Conservation (phyloP, 1,140 invertebrate genomes). For the Campodea augens region DNA sequence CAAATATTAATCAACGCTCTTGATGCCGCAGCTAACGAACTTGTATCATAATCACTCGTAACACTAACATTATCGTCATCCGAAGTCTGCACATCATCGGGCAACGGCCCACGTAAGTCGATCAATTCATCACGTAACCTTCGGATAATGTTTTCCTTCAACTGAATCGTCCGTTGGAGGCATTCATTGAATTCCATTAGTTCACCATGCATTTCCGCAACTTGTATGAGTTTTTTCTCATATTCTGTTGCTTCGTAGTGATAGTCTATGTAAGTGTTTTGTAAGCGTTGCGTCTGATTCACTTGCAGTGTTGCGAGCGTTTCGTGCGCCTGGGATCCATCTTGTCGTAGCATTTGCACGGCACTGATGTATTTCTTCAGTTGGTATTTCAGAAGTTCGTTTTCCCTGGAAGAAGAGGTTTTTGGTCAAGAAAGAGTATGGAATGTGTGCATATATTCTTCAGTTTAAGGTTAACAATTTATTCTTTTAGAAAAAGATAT, state of each 20-base stretch:
- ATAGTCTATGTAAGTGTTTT: constrained; percentile 27
- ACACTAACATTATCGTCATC: constrained; percentile 17
- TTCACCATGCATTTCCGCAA: constrained; percentile 91
- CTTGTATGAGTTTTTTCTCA: constrained; percentile 78
- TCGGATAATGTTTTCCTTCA: constrained; percentile 41
- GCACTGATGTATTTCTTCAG: constrained; percentile 75
- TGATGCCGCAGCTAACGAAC: constrained; percentile 14
- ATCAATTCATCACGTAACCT: constrained; percentile 43
- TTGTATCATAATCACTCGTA: constrained; percentile 13
- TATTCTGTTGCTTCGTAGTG: constrained; percentile 61
- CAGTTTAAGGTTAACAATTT: too few relatives aligned
- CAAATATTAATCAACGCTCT: constrained; percentile 59
- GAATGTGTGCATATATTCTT: too few relatives aligned
- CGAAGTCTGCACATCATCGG: constrained; percentile 26
- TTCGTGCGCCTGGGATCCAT: constrained; percentile 29
- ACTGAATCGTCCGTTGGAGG: constrained; percentile 30
- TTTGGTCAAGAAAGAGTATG: too few relatives aligned
- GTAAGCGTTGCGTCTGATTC: constrained; percentile 19
- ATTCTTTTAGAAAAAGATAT: too few relatives aligned
- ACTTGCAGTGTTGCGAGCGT: constrained; percentile 17
- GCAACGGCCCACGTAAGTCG: constrained; percentile 42
- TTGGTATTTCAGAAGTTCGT: constrained; percentile 70
- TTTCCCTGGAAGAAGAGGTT: constrained; percentile 60
- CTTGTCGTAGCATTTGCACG: constrained; percentile 57
- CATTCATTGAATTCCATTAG: constrained; percentile 80